A percentile compares a stretch with the other conserved stretches of the same genome.
phyloP scores from a whole-genome alignment of 1,140 invertebrate species.

The Druon quercuslanigerum region DNA sequence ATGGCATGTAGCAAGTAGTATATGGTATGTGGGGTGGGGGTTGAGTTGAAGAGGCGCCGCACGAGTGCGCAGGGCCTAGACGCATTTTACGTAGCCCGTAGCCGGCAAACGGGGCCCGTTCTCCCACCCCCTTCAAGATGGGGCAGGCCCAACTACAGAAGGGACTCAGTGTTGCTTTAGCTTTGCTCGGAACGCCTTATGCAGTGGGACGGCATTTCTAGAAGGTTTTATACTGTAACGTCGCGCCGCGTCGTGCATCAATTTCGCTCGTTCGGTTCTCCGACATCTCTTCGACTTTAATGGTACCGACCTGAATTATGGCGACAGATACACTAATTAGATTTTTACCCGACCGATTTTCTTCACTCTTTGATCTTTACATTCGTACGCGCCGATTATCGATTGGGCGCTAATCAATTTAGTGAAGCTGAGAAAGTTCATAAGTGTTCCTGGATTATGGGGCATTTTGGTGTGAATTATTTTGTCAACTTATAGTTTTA shows the following conservation, averaged over 20 bases:
- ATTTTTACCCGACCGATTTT: conserved; percentile 4
- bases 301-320: conserved; percentile 1
- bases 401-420: too few relatives aligned
- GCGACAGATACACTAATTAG: neutral
- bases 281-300: conserved; percentile 1
- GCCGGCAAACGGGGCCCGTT: conserved; percentile 44
- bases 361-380: neutral
- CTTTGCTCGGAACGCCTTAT: conserved; percentile 43
- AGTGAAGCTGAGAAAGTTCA: too few relatives aligned
- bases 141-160: conserved; percentile 46
- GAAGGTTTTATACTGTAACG: neutral
- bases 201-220: conserved; percentile 1
- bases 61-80: conserved; percentile 48
- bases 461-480: too few relatives aligned
- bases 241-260: conserved; percentile 20
- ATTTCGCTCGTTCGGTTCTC: conserved; percentile 23
- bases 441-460: too few relatives aligned
- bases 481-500: too few relatives aligned
- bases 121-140: conserved; percentile 36
- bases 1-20: conserved; percentile 35
- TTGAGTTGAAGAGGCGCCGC: conserved; percentile 43
- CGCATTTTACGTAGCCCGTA: conserved; percentile 45
- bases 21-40: conserved; percentile 20
- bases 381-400: too few relatives aligned
- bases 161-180: conserved; percentile 49